Conservation (phyloP, 2,888 invertebrate genomes). For the Pterostichus niger region DNA sequence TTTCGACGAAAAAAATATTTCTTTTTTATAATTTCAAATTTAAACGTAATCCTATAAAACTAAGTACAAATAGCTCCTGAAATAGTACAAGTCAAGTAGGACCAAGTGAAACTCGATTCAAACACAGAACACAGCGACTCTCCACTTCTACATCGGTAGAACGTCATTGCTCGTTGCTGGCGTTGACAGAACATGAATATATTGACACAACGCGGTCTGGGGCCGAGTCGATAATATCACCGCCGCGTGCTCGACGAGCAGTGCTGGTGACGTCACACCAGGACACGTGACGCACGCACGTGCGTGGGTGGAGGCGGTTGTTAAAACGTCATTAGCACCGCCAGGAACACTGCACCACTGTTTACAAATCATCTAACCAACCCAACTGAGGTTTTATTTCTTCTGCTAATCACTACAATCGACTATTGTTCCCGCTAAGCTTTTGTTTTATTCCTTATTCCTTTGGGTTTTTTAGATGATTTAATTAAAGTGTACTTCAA, state of each 20-base stretch:
- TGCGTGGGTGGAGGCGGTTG: constrained; percentile 61
- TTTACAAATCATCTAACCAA: constrained; percentile 61
- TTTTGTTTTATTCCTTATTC: constrained; percentile 23
- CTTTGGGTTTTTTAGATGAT: neutral
- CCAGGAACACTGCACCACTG: constrained; percentile 29
- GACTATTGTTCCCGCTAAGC: neutral
- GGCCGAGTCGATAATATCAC: constrained; percentile 69
- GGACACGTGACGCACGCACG: constrained; percentile 64
- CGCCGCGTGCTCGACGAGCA: constrained; percentile 70
- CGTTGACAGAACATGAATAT: constrained; percentile 72
- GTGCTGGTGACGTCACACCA: constrained; percentile 63
- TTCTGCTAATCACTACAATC: constrained; percentile 18
- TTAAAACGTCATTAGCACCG: constrained; percentile 66
- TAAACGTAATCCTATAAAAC: no score
- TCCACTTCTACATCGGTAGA: constrained; percentile 6
- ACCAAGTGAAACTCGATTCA: neutral
- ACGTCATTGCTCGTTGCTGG: constrained; percentile 67
- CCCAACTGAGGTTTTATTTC: constrained; percentile 35
- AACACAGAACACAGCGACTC: constrained; percentile 42
- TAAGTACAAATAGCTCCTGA: no score
- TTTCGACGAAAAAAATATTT: no score
- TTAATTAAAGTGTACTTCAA: constrained; percentile 1
- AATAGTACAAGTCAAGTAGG: no score
- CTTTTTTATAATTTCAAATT: no score
- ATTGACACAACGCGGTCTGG: constrained; percentile 70